Evolutionary conservation across 2,797 vertebrate species (phyloP), one percentile per base, ranked within the genome.

Genomic region (Spinus olivaceus): DNA sequence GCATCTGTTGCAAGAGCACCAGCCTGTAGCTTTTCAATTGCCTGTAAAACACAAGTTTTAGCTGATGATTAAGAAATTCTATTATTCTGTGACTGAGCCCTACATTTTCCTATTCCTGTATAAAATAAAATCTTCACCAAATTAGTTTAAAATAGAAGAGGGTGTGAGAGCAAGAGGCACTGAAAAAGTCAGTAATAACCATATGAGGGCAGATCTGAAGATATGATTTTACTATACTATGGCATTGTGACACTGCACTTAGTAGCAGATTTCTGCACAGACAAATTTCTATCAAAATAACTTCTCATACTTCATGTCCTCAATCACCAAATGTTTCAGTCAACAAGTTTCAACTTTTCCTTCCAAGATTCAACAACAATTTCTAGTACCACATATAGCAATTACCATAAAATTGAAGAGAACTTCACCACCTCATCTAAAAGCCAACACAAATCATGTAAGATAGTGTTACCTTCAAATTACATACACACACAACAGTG

Each of bases 1-100:
- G 99, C 99, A 94, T 99, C 99, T 94, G 99, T 98, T 10, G 99
- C 99, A 95, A 99, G 98, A 82, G 99, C 99, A 60, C 99, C 99
- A 83, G 99, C 98, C 97, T 99, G 99, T 92, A 99, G 98, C 84
- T 98, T 98, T 97, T 99, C 99, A 96, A 99, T 99, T 81, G 99
- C 99, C 99, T 99, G 96, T 69, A 96, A 97, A 95, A 96, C 35
- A 96, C 49, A 97, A 97, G 22, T 91, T 91, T 79, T 35, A 57
- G 35, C 35, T 88, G 32, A 96, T 59, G 65, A 91, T 69, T 82
- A 91, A 41, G 81, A 84, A 87, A 37, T 78, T 23, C 57, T 72
- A 88, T n/a, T 37, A 50, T 50, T 82, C 47, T 77, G 4, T 32
- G 13, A 51, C 61, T 70, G 53, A 89, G 30, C 2, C n/a, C 25